These are phyloP conservation scores for Tachysurus vachellii DNA, from an alignment of 2,113 vertebrate genomes.

Conservation along the genomic window DNA sequence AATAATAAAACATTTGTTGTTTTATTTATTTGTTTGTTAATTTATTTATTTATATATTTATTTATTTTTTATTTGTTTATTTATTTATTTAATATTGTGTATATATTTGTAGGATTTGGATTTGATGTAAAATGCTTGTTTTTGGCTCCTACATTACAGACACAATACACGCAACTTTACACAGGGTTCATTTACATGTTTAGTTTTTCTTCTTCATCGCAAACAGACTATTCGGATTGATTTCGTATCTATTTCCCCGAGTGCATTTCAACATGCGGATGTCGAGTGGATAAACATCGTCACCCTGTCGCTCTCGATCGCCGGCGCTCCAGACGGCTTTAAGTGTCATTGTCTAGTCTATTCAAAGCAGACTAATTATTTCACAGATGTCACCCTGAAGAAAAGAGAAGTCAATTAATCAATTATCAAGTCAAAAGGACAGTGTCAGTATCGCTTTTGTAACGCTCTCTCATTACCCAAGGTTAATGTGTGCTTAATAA, in stretches of 20 bases:
- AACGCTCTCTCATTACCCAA: slow-evolving; percentile 61
- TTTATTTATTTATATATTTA: too few species aligned
- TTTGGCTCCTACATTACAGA: not conserved
- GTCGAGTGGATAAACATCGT: not conserved
- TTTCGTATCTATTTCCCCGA: not conserved
- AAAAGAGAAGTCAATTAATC: slow-evolving; percentile 51
- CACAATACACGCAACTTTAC: not conserved
- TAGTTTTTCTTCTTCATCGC: not conserved
- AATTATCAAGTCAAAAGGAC: slow-evolving; percentile 52
- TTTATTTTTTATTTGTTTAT: too few species aligned
- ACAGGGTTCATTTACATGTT: not conserved
- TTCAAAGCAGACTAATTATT: slow-evolving; percentile 35
- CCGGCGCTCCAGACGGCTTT: not conserved
- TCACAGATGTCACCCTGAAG: slow-evolving; percentile 55
- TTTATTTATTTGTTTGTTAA: too few species aligned
- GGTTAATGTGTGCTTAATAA: slow-evolving; percentile 72
- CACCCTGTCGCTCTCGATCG: not conserved
- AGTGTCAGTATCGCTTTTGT: slow-evolving; percentile 65
- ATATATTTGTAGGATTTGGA: not conserved
- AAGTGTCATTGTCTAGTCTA: slow-evolving; percentile 41
- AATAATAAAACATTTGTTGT: too few species aligned
- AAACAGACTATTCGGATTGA: not conserved
- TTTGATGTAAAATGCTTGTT: not conserved
- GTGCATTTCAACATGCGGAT: not conserved
- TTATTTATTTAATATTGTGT: not conserved